Evolutionary conservation across 1,140 invertebrate species (phyloP).

Genomic region (Tetramorium alpestre): DNA sequence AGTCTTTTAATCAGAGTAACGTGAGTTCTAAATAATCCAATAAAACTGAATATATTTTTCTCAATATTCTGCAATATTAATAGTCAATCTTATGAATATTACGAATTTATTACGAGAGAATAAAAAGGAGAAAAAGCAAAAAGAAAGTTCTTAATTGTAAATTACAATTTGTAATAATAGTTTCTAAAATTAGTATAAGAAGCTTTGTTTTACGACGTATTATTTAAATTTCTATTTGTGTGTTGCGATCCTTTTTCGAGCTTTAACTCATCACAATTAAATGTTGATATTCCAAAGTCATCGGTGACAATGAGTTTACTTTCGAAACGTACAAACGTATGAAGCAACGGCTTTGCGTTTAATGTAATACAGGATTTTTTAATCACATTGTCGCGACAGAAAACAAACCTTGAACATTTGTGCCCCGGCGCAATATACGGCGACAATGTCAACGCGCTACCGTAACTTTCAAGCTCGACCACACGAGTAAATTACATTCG

Average conservation of each 20-base stretch:
- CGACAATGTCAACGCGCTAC: constrained; percentile 28
- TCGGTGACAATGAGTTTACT: background rate
- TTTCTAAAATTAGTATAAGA: background rate
- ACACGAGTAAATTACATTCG: constrained; percentile 60
- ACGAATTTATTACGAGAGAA: background rate
- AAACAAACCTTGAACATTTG: constrained; percentile 30
- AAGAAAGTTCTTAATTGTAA: background rate
- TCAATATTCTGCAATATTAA: background rate
- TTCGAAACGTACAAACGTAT: background rate
- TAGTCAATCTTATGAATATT: background rate
- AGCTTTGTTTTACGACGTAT: background rate
- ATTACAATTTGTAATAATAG: background rate
- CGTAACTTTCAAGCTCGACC: constrained; percentile 52
- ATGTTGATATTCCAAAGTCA: background rate
- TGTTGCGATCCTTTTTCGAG: background rate
- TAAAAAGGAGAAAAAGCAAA: background rate
- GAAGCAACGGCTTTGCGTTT: background rate
- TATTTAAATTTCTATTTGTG: background rate
- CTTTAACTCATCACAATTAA: background rate
- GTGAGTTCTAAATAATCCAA: background rate
- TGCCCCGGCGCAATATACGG: constrained; percentile 6
- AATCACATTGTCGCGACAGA: background rate
- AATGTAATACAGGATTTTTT: constrained; percentile 25
- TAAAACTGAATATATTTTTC: background rate
- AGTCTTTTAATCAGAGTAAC: background rate